These are phyloP conservation scores for Urocyon cinereoargenteus DNA, from an alignment of 2,797 vertebrate genomes.

Conservation along the genomic window DNA sequence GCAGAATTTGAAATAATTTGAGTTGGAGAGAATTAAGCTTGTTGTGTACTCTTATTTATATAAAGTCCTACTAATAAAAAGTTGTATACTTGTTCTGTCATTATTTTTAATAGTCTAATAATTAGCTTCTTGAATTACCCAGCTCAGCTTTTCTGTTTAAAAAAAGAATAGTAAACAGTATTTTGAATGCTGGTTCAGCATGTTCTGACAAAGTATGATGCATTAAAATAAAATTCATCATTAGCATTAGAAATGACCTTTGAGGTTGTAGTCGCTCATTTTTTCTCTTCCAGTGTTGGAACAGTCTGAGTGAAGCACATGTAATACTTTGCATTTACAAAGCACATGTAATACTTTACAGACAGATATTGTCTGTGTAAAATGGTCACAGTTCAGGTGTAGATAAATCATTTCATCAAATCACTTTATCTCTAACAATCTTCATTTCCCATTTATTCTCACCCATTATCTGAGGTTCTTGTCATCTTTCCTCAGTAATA, in stretches of 20 bases:
- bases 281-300: slow-evolving; percentile 70
- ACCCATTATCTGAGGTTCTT: slow-evolving; percentile 67
- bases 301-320: slow-evolving; percentile 64
- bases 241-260: slow-evolving; percentile 76
- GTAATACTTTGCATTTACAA: slow-evolving; percentile 35
- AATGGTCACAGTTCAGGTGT: slow-evolving; percentile 49
- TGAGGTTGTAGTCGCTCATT: background rate
- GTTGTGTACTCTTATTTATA: slow-evolving; percentile 64
- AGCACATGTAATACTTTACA: slow-evolving; percentile 59
- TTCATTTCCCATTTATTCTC: slow-evolving; percentile 69
- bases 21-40: slow-evolving; percentile 57
- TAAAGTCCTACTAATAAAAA: slow-evolving; percentile 65
- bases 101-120: slow-evolving; percentile 80
- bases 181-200: slow-evolving; percentile 84
- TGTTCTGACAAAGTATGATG: slow-evolving; percentile 60
- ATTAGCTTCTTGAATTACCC: slow-evolving; percentile 76
- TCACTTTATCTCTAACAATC: slow-evolving; percentile 52
- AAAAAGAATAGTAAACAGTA: slow-evolving; percentile 81
- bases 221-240: slow-evolving; percentile 69
- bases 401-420: slow-evolving; percentile 71
- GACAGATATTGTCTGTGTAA: slow-evolving; percentile 57
- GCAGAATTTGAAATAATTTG: slow-evolving; percentile 50
- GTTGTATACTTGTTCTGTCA: slow-evolving; percentile 40
- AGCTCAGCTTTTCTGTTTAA: slow-evolving; percentile 77
- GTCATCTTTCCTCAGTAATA: slow-evolving; percentile 52